A percentile compares a stretch with the other conserved stretches of the same genome.
These are phyloP conservation scores for Rhorus exstirpatorius DNA, from an alignment of 2,888 invertebrate species.

Conservation along the genomic window DNA sequence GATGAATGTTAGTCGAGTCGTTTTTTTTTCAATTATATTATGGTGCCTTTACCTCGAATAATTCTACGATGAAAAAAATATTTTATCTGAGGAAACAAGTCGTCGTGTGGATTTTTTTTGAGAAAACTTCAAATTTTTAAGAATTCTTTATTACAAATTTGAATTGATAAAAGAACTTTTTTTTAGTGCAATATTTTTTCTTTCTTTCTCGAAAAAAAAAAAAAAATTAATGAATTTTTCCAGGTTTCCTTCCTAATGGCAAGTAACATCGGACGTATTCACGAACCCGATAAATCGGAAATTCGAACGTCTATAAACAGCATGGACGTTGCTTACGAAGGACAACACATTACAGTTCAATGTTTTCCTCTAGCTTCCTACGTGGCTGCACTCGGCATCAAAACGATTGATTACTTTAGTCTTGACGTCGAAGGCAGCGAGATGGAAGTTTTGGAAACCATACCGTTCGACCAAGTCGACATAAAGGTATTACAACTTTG, in stretches of 20 bases:
- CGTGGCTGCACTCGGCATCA: conserved; percentile 86
- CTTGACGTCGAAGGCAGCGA: conserved; percentile 88
- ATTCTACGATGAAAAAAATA: not conserved
- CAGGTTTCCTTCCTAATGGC: conserved; percentile 86
- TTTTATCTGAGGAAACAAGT: not conserved
- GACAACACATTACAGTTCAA: conserved; percentile 85
- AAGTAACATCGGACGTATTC: conserved; percentile 85
- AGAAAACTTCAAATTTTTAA: too few species aligned
- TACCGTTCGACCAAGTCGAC: conserved; percentile 86
- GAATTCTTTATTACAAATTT: too few species aligned
- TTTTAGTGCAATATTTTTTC: too few species aligned
- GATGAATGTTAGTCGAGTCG: conserved; percentile 80
- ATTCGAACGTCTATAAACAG: conserved; percentile 68
- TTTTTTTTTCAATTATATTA: not conserved
- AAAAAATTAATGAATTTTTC: conserved; percentile 44
- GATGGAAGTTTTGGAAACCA: conserved; percentile 86
- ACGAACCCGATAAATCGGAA: conserved; percentile 72
- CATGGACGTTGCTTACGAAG: conserved; percentile 76
- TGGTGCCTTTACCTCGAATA: too few species aligned
- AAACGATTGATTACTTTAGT: conserved; percentile 87
- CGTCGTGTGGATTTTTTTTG: too few species aligned
- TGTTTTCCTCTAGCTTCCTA: conserved; percentile 87
- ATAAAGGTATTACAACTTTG: conserved; percentile 82
- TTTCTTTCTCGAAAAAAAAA: too few species aligned
- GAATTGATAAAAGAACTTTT: too few species aligned